Percentiles rank a stretch among this genome's conserved stretches.
Conservation (phyloP, 2,113 vertebrate species). For the Crotalus horridus region DNA sequence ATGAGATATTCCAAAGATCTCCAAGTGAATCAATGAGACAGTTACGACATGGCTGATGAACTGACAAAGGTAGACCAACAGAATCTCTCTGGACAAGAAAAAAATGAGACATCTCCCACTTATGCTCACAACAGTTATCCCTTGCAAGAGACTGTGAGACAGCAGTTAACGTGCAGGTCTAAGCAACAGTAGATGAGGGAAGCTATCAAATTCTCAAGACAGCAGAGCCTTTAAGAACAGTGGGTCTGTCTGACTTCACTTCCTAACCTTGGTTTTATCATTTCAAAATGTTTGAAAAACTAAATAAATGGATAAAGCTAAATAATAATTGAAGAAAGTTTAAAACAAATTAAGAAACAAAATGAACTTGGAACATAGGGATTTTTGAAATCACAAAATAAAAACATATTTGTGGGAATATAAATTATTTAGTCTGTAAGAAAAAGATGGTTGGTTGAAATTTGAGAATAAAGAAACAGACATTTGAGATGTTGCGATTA, state of each 20-base stretch:
- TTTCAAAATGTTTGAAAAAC: background rate
- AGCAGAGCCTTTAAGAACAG: background rate
- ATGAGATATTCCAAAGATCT: background rate
- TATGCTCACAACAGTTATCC: background rate
- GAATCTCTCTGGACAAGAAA: background rate
- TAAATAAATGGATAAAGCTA: background rate
- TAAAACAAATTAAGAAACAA: background rate
- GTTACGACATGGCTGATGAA: background rate
- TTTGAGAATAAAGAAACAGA: background rate
- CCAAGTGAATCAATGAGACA: background rate
- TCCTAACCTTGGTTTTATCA: background rate
- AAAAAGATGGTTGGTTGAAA: background rate
- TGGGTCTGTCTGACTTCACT: background rate
- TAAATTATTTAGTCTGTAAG: background rate
- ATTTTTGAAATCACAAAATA: background rate
- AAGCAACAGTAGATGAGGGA: background rate
- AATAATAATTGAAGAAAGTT: background rate
- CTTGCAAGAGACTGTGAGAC: background rate
- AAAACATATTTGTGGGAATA: background rate
- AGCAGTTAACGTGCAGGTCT: background rate
- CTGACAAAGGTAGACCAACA: background rate
- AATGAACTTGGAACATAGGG: background rate
- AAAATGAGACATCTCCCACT: background rate
- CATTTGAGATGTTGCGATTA: background rate
- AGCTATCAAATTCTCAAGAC: background rate